These are phyloP conservation scores for Venusia cambrica DNA, from an alignment of 2,888 invertebrate genomes.

Conservation along the genomic window DNA sequence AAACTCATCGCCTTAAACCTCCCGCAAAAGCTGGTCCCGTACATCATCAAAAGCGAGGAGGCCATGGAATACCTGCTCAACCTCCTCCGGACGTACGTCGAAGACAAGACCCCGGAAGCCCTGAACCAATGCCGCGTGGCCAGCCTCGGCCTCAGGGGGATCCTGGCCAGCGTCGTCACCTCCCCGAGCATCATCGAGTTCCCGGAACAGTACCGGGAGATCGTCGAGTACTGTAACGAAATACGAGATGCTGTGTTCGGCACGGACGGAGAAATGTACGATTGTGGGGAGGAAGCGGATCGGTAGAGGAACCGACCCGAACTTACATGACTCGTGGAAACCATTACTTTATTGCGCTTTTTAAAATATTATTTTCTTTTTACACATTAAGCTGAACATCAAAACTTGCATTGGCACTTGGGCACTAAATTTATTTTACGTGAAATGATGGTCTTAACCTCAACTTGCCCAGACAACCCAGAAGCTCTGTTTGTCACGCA, in stretches of 20 bases:
- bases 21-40: conserved; percentile 40
- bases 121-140: conserved; percentile 47
- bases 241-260: conserved; percentile 38
- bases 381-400: too few relatives aligned
- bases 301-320: too few relatives aligned
- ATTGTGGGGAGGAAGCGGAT: conserved; percentile 43
- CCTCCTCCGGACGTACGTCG: conserved; percentile 44
- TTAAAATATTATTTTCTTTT: too few relatives aligned
- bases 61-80: conserved; percentile 58
- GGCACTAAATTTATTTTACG: too few relatives aligned
- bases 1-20: conserved; percentile 51
- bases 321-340: too few relatives aligned
- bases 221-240: conserved; percentile 50
- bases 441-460: too few relatives aligned
- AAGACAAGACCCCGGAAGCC: conserved; percentile 35
- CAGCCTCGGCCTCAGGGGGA: conserved; percentile 36
- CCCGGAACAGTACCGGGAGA: conserved; percentile 45
- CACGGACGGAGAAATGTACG: conserved; percentile 23
- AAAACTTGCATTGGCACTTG: too few relatives aligned
- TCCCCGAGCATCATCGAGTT: conserved; percentile 36
- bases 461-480: too few relatives aligned
- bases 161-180: conserved; percentile 42
- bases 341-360: too few relatives aligned
- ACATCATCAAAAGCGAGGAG: conserved; percentile 43
- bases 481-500: too few relatives aligned